Base-by-base conservation (phyloP, 2,888 invertebrate genomes). In the Hirtodrosophila histrioides region DNA sequence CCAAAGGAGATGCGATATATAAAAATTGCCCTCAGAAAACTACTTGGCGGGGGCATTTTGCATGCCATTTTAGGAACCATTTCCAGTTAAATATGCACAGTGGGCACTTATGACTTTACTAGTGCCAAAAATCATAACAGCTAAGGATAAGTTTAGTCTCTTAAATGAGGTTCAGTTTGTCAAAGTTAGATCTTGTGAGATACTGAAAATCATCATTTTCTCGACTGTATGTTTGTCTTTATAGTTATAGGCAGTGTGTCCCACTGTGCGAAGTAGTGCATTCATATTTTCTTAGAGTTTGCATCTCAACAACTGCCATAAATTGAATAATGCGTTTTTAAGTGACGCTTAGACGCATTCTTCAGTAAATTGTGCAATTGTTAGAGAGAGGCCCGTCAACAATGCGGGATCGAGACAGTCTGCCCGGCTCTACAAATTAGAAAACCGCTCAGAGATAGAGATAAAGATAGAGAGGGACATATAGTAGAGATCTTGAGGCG, bases 321-420 rank as follows among this genome's bases (percentile, higher is more conserved):
- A 88, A 88, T 88, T 88, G 82, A 89, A 89, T 88, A 88, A 88
- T 88, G 77, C 77, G 80, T 84, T 88, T 76, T 88, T 89, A 88
- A 88, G 89, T 89, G 88, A 84, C 71, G 89, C 81, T 88, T 80
- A 88, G 89, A 86, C 78, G 80, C 88, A 89, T 89, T 88, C 88
- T 78, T 84, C 73, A 79, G 67, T 78, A 86, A 86, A 89, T 88
- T 88, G 86, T 82, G 77, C 88, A 89, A 86, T 89, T 89, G 86
- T 73, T 65, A 53, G 69, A 62, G 60, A 56, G 51, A 63, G 45
- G 69, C n/a, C 44, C 39, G 31, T 60, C 57, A 56, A 74, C 49
- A 40, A 78, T 75, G 78, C 66, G 70, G 66, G 63, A 61, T 44
- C 37, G 24, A 36, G 40, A 33, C 17, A 17, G 17, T 17, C 17